These are phyloP conservation scores for Enteromius treurensis DNA, from an alignment of 2,797 vertebrate species.

Conservation along the genomic window DNA sequence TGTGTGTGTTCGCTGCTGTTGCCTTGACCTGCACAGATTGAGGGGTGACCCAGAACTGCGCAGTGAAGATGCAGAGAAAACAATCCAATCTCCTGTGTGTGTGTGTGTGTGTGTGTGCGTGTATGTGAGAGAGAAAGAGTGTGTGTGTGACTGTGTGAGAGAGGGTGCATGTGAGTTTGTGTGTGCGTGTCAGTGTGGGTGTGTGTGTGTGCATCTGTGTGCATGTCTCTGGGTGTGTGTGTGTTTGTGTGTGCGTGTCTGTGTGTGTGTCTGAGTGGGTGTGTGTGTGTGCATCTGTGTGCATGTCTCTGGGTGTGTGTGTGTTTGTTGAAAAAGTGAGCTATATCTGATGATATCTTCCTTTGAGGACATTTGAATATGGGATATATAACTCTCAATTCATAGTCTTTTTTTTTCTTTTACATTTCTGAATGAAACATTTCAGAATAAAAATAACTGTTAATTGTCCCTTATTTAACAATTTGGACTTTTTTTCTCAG, in stretches of 20 bases:
- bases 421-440: too few relatives aligned
- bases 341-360: not conserved
- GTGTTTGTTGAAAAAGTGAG: not conserved
- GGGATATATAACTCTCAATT: not conserved
- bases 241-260: too few relatives aligned
- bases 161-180: too few relatives aligned
- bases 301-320: not conserved
- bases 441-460: too few relatives aligned
- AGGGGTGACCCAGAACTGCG: conserved; percentile 1
- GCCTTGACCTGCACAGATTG: conserved; percentile 18
- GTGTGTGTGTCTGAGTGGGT: too few relatives aligned
- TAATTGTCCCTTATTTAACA: too few relatives aligned
- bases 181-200: too few relatives aligned
- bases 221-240: not conserved
- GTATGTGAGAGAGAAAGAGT: not conserved
- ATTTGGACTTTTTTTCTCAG: not conserved
- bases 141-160: not conserved
- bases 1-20: not conserved
- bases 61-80: not conserved
- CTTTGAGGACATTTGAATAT: not conserved
- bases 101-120: not conserved
- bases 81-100: not conserved
- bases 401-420: too few relatives aligned
- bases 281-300: not conserved
- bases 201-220: not conserved